Base-by-base conservation (phyloP, 2,888 invertebrate species). In the Aphidoletes aphidimyza region DNA sequence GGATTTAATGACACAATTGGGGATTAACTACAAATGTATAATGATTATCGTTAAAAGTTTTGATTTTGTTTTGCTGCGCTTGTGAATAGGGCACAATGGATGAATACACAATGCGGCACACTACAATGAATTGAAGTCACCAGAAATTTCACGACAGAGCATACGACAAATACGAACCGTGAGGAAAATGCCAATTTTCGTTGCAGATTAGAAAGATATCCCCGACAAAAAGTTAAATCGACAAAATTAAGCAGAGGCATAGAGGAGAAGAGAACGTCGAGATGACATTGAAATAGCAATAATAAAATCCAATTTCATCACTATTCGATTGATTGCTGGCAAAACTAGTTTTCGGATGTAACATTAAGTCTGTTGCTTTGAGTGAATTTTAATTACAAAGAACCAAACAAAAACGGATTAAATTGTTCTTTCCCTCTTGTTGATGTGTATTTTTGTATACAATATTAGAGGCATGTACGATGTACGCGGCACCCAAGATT, bases 1-100 rank as follows among this genome's bases (percentile, higher is more conserved):
- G 69, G 69, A 69, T 69, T 69, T 69, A 69, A 69, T 69, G 69
- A 69, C 69, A 69, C 69, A 69, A 69, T 69, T 69, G 69, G 69
- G 69, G 69, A 69, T 69, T 69, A 69, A 69, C 69, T 69, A n/a
- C n/a, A n/a, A n/a, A n/a, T n/a, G n/a, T n/a, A 30, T 69, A 69
- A 69, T 69, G 69, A 69, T 69, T 69, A 69, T 69, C 69, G 69
- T 69, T 69, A 69, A 69, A 69, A 69, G 69, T 69, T 69, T 69
- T 69, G 69, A 69, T 69, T 69, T 69, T 69, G 69, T 69, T 69
- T 69, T 14, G 69, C 8, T 69, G 69, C 69, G 30, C 34, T 69
- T 26, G 30, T 22, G 3, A 30, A 69, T 9, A 30, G 14, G 69
- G 9, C 69, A 69, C 2, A 54, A 5, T n/a, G 54, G 6, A 14